Evolutionary conservation across 2,113 vertebrate species (phyloP).

Genomic region (Apeltes quadracus): DNA sequence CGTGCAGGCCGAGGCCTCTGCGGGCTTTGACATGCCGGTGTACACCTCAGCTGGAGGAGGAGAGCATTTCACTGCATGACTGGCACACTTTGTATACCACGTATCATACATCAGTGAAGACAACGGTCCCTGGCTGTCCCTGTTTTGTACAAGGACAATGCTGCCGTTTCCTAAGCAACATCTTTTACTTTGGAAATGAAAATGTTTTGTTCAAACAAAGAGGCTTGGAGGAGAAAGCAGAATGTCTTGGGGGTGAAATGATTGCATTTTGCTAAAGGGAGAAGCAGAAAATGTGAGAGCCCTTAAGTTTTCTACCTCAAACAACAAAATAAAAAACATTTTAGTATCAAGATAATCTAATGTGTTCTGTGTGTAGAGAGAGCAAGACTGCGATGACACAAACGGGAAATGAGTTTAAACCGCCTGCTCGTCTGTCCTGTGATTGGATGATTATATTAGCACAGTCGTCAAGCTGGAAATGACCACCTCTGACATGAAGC

Average conservation of each 20-base stretch:
- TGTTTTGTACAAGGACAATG: neutral
- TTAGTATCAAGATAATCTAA: conserved; percentile 8
- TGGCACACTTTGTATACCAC: neutral
- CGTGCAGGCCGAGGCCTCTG: conserved; percentile 94
- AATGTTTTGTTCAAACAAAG: neutral
- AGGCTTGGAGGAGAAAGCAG: neutral
- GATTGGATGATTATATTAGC: conserved; percentile 65
- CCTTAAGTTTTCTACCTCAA: neutral
- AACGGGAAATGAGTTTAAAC: conserved; percentile 54
- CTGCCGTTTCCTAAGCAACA: neutral
- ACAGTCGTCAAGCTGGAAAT: conserved; percentile 56
- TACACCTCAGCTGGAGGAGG: conserved; percentile 92
- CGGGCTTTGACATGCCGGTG: conserved; percentile 93
- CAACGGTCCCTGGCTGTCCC: neutral
- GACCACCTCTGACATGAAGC: conserved; percentile 60
- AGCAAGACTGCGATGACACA: conserved; percentile 8
- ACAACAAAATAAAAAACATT: conserved; percentile 4
- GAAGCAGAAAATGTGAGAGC: neutral
- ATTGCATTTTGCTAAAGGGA: neutral
- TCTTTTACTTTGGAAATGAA: neutral
- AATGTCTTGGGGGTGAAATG: neutral
- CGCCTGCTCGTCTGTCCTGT: conserved; percentile 35
- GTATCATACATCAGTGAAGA: neutral
- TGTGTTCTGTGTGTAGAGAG: neutral
- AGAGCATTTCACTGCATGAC: neutral